Evolutionary conservation across 1,140 invertebrate genomes (phyloP).

Genomic region (Polypedilum vanderplanki): DNA sequence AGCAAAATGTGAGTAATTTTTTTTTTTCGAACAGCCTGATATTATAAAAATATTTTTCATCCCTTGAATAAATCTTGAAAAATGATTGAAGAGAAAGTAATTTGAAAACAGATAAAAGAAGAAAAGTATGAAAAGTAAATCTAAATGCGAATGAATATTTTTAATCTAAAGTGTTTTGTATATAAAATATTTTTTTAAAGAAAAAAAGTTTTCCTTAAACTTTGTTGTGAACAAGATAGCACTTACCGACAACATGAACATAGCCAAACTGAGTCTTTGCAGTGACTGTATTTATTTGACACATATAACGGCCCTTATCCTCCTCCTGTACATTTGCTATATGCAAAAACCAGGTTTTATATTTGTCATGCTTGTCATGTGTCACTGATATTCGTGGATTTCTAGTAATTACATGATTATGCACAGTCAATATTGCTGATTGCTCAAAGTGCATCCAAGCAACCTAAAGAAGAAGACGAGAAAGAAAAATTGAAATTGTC

Average conservation of each 20-base stretch:
- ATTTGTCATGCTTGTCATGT: constrained; percentile 65
- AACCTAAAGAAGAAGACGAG: constrained; percentile 55
- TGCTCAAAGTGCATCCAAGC: constrained; percentile 94
- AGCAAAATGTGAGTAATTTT: too few species aligned
- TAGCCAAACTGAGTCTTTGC: constrained; percentile 88
- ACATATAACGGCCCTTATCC: constrained; percentile 90
- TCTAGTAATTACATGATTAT: constrained; percentile 85
- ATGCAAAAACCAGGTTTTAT: constrained; percentile 84
- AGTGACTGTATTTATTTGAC: constrained; percentile 91
- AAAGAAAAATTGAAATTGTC: too few species aligned
- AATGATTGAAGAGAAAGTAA: constrained; percentile 27
- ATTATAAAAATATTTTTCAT: too few species aligned
- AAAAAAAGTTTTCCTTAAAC: background rate
- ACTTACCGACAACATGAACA: constrained; percentile 86
- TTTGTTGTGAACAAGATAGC: background rate
- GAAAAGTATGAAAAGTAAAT: constrained; percentile 4
- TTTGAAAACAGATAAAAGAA: constrained; percentile 15
- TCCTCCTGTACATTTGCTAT: constrained; percentile 84
- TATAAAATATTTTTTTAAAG: background rate
- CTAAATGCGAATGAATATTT: background rate
- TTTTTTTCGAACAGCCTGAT: too few species aligned
- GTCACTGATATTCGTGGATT: constrained; percentile 86
- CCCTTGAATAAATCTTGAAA: background rate
- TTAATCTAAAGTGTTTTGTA: constrained; percentile 9
- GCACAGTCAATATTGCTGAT: constrained; percentile 84